Evolutionary conservation across 2,113 vertebrate species (phyloP).

Genomic region (Strix uralensis): DNA sequence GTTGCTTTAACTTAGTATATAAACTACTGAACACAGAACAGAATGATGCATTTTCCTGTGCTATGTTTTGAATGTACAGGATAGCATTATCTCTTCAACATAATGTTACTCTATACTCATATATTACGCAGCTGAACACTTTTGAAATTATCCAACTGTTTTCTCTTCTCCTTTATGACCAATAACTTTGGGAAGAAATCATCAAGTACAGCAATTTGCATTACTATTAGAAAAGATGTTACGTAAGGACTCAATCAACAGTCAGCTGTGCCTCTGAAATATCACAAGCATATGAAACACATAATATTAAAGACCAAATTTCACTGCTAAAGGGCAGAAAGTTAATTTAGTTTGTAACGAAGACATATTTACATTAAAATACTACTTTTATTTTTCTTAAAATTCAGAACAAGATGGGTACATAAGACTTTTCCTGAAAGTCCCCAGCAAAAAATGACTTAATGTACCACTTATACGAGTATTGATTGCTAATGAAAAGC

Average conservation of each 20-base stretch:
- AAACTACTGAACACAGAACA: background rate
- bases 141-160: background rate
- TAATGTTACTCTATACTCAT: background rate
- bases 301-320: background rate
- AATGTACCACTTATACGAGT: background rate
- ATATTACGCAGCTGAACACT: background rate
- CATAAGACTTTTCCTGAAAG: background rate
- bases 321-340: background rate
- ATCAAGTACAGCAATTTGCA: background rate
- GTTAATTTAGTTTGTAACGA: background rate
- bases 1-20: conserved; percentile 9
- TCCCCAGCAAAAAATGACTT: background rate
- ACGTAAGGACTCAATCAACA: background rate
- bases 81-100: background rate
- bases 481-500: background rate
- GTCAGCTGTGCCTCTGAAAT: background rate
- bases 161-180: background rate
- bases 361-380: background rate
- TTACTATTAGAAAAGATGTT: background rate
- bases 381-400: background rate
- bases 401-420: background rate
- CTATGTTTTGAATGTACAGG: background rate
- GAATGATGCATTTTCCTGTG: background rate
- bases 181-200: background rate
- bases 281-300: background rate